Evolutionary conservation across 2,113 vertebrate genomes (phyloP).

Genomic region (Meles meles): DNA sequence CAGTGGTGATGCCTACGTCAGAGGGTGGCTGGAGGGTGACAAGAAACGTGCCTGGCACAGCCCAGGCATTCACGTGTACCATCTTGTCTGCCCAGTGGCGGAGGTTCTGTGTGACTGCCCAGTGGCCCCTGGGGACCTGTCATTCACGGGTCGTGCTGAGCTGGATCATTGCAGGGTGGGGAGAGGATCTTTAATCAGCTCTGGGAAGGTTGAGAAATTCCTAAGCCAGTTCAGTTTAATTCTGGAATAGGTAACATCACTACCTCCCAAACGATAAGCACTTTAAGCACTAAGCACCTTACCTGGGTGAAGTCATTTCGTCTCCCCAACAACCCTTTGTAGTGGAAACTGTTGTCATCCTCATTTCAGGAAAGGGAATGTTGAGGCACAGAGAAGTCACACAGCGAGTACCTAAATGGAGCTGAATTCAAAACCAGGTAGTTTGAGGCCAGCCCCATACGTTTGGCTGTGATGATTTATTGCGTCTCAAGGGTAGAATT

Average conservation of each 20-base stretch:
- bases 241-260: not conserved
- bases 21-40: not conserved
- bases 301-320: not conserved
- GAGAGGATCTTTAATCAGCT: not conserved
- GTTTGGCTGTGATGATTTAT: not conserved
- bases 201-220: not conserved
- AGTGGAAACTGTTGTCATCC: not conserved
- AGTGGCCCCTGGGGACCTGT: not conserved
- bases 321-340: not conserved
- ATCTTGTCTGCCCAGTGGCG: not conserved
- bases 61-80: too few species aligned
- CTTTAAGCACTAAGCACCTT: not conserved
- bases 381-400: not conserved
- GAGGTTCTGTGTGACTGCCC: not conserved
- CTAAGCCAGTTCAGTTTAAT: not conserved
- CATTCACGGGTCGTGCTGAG: not conserved
- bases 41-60: not conserved
- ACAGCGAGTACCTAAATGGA: not conserved
- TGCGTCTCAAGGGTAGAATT: not conserved
- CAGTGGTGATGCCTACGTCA: not conserved
- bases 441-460: not conserved
- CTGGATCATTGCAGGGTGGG: not conserved
- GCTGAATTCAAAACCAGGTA: not conserved
- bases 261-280: not conserved
- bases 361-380: not conserved